phyloP scores from a whole-genome alignment of 2,797 vertebrate genomes.

The Spinus pinus region DNA sequence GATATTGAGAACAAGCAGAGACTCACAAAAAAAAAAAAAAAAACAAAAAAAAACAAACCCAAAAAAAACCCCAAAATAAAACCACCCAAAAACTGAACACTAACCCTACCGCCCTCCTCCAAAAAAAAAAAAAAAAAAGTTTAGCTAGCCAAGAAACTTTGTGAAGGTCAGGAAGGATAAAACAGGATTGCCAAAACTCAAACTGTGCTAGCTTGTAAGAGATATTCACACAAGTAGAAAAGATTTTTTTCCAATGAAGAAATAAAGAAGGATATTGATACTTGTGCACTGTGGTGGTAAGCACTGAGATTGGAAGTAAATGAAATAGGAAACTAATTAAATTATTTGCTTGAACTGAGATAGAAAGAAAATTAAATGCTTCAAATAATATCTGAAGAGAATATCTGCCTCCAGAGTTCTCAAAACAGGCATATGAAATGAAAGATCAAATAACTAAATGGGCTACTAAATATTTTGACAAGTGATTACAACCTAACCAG shows the following conservation, averaged over 20 bases:
- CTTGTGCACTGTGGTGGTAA: neutral
- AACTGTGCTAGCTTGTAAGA: neutral
- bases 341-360: conserved; percentile 25
- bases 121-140: neutral
- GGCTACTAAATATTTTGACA: neutral
- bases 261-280: neutral
- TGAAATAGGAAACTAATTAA: neutral
- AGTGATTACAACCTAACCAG: neutral
- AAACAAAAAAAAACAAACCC: no score
- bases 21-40: neutral
- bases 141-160: neutral
- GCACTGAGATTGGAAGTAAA: neutral
- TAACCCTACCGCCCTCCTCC: no score
- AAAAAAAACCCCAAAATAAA: no score
- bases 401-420: neutral
- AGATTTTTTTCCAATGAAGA: neutral
- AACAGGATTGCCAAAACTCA: neutral
- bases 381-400: conserved; percentile 36
- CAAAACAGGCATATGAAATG: neutral
- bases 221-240: neutral
- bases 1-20: neutral
- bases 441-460: neutral
- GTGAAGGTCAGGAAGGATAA: neutral
- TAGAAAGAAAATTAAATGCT: neutral
- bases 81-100: neutral